Conservation (phyloP, 2,113 vertebrate genomes). For the Haemorhous mexicanus region DNA sequence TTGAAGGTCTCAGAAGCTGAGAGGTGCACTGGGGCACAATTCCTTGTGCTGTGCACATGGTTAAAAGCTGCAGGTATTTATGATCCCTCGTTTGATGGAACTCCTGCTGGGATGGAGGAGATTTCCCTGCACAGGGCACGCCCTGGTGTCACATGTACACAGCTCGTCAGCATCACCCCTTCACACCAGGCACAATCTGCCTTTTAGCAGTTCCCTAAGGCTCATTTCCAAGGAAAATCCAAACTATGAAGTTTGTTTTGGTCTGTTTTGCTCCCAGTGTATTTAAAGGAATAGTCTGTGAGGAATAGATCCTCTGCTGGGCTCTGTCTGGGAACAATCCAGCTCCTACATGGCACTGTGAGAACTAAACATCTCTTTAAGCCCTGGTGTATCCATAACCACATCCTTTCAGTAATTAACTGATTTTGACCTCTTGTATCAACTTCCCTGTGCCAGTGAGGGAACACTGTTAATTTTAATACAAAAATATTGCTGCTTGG, state of each 20-base stretch:
- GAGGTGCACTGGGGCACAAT: background rate
- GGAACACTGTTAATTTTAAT: background rate
- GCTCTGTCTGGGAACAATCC: background rate
- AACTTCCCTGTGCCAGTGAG: background rate
- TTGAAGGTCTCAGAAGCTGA: background rate
- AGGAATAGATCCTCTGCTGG: background rate
- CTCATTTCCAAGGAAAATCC: background rate
- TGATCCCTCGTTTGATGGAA: background rate
- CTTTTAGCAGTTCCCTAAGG: background rate
- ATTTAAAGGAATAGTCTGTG: background rate
- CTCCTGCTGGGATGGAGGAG: background rate
- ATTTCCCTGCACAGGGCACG: background rate
- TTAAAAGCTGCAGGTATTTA: background rate
- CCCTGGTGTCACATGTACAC: accelerated
- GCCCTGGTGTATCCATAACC: background rate
- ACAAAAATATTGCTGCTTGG: background rate
- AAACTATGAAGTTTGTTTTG: background rate
- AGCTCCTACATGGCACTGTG: background rate
- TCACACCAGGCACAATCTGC: background rate
- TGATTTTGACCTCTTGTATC: background rate
- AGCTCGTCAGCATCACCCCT: background rate
- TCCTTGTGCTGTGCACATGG: background rate
- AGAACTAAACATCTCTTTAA: background rate
- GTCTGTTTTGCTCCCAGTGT: background rate
- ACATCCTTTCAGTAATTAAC: background rate